phyloP scores from a whole-genome alignment of 2,797 vertebrate species.

The Cossypha dichroa region DNA sequence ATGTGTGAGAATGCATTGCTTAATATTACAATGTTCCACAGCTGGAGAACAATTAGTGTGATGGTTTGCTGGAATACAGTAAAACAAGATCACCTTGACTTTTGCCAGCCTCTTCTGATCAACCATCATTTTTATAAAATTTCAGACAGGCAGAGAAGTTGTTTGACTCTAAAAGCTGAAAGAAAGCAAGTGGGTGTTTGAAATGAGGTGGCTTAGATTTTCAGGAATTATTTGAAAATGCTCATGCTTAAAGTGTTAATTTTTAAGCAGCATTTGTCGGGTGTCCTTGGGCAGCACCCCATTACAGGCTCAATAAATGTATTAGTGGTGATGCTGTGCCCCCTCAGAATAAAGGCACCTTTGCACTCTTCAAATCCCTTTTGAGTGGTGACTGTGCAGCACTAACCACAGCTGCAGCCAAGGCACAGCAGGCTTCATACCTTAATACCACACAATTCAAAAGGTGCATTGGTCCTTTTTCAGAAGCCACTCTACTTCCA shows the following conservation, averaged over 20 bases:
- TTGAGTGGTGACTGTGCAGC: fast-evolving
- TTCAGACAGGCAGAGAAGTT: neutral
- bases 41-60: neutral
- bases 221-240: neutral
- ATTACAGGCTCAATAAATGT: neutral
- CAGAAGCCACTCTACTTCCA: neutral
- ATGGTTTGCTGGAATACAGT: neutral
- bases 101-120: neutral
- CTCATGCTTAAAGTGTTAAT: neutral
- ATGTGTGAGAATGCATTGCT: neutral
- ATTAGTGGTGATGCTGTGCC: neutral
- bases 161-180: neutral
- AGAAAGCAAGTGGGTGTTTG: neutral
- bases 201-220: neutral
- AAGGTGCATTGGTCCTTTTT: neutral
- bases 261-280: neutral
- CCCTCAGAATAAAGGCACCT: neutral
- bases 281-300: neutral
- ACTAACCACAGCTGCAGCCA: neutral
- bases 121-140: neutral
- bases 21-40: neutral
- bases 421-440: neutral
- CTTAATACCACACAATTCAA: fast-evolving
- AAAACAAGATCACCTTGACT: neutral
- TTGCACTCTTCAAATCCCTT: neutral